phyloP scores from a whole-genome alignment of 1,140 invertebrate species.

The Pachypeltis micranthus region DNA sequence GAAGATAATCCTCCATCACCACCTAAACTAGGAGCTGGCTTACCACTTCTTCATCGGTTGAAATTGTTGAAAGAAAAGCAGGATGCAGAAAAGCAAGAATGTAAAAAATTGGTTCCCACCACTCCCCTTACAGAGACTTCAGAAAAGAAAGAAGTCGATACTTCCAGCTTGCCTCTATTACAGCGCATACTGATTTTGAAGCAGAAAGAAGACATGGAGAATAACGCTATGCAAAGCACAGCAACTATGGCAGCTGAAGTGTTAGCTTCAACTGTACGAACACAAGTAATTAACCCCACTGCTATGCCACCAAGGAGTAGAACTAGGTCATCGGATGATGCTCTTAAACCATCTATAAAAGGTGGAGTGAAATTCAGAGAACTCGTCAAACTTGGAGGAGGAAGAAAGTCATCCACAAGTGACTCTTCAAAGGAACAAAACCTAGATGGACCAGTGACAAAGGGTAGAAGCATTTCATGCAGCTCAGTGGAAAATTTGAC shows the following conservation, averaged over 20 bases:
- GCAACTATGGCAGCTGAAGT: constrained; percentile 21
- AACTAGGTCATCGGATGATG: not conserved
- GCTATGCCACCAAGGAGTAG: not conserved
- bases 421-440: not conserved
- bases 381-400: not conserved
- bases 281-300: constrained; percentile 18
- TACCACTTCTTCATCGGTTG: constrained; percentile 57
- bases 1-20: constrained; percentile 39
- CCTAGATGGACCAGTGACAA: not conserved
- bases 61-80: constrained; percentile 75
- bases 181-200: constrained; percentile 66
- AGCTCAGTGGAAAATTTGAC: not conserved
- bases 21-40: constrained; percentile 44
- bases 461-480: not conserved
- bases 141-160: constrained; percentile 45
- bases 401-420: not conserved
- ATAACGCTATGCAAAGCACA: constrained; percentile 30
- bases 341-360: not conserved
- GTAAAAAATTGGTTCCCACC: constrained; percentile 35
- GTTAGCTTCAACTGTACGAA: constrained; percentile 23
- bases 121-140: constrained; percentile 29
- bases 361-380: not conserved
- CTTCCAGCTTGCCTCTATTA: constrained; percentile 59
- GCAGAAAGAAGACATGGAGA: constrained; percentile 59
- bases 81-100: constrained; percentile 43